Percentiles rank a stretch among this genome's conserved stretches.
Evolutionary conservation across 2,113 vertebrate genomes (phyloP).

Genomic region (Stomatorhinus ivindoensis): DNA sequence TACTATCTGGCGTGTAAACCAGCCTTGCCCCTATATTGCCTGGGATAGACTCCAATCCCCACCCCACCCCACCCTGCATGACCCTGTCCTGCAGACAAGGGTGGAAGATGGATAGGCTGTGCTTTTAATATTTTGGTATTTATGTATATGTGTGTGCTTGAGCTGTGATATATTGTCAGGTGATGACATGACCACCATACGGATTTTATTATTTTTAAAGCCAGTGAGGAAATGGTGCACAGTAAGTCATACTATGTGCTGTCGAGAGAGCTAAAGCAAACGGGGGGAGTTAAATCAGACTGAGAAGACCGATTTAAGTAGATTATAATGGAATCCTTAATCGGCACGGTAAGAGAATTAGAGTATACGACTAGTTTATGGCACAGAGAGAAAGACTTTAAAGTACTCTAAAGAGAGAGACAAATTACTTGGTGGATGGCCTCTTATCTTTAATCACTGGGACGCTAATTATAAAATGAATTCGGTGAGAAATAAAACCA

Average conservation of each 20-base stretch:
- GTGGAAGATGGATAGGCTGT: not conserved
- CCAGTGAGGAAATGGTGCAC: slow-evolving; percentile 36
- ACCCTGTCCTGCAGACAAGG: not conserved
- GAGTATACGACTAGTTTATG: slow-evolving; percentile 52
- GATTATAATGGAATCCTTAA: slow-evolving; percentile 75
- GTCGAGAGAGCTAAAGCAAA: slow-evolving; percentile 61
- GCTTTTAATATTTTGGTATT: not conserved
- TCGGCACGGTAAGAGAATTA: slow-evolving; percentile 54
- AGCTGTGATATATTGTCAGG: not conserved
- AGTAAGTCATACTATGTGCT: slow-evolving; percentile 33
- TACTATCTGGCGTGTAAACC: not conserved
- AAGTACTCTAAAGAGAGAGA: slow-evolving; percentile 49
- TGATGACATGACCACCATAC: not conserved
- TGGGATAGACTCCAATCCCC: not conserved
- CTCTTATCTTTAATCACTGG: slow-evolving; percentile 28
- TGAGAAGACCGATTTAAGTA: slow-evolving; percentile 63
- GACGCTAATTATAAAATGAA: slow-evolving; percentile 3
- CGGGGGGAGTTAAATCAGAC: slow-evolving; percentile 55
- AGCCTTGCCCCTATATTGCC: not conserved
- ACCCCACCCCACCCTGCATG: not conserved
- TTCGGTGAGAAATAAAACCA: slow-evolving; percentile 7
- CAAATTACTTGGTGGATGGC: slow-evolving; percentile 39
- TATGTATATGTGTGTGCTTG: not conserved
- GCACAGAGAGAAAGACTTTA: slow-evolving; percentile 38
- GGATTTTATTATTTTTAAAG: not conserved